A percentile compares a stretch with the other conserved stretches of the same genome.
Conservation (phyloP, 2,888 invertebrate species). For the Chloromyia formosa region DNA sequence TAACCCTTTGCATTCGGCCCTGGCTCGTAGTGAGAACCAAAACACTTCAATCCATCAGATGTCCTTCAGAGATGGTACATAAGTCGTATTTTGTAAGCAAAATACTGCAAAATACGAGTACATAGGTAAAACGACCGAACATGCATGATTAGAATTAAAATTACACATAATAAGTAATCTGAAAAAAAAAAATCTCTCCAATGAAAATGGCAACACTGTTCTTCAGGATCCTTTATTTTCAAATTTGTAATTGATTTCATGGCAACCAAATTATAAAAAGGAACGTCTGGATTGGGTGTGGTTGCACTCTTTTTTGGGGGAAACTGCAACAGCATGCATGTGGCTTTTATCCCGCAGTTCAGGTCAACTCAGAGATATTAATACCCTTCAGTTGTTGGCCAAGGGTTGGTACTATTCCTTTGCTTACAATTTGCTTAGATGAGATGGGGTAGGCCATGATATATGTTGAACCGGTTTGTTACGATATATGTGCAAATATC, state of each 20-base stretch:
- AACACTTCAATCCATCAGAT: too few relatives aligned
- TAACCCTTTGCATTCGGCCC: too few relatives aligned
- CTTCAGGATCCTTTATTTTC: slow-evolving; percentile 45
- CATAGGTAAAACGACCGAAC: too few relatives aligned
- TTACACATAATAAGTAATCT: too few relatives aligned
- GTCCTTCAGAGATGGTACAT: too few relatives aligned
- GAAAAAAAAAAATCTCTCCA: too few relatives aligned
- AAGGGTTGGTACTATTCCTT: slow-evolving; percentile 9
- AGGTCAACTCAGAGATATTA: slow-evolving; percentile 18
- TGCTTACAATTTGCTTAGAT: not conserved
- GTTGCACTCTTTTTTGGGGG: slow-evolving; percentile 8
- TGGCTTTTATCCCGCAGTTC: slow-evolving; percentile 44
- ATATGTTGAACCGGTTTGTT: slow-evolving; percentile 31
- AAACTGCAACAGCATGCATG: slow-evolving; percentile 42
- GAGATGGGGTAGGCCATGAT: not conserved
- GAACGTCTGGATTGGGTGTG: slow-evolving; percentile 44
- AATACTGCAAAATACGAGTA: too few relatives aligned
- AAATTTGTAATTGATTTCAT: slow-evolving; percentile 49
- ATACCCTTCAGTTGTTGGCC: slow-evolving; percentile 13
- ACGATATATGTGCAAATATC: slow-evolving; percentile 47
- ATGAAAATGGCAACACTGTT: not conserved
- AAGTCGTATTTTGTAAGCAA: too few relatives aligned
- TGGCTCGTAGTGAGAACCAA: too few relatives aligned
- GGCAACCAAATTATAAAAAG: slow-evolving; percentile 33
- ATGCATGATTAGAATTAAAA: too few relatives aligned